Evolutionary conservation across 2,888 invertebrate species (phyloP).

Genomic region (Drosophila peninsularis): DNA sequence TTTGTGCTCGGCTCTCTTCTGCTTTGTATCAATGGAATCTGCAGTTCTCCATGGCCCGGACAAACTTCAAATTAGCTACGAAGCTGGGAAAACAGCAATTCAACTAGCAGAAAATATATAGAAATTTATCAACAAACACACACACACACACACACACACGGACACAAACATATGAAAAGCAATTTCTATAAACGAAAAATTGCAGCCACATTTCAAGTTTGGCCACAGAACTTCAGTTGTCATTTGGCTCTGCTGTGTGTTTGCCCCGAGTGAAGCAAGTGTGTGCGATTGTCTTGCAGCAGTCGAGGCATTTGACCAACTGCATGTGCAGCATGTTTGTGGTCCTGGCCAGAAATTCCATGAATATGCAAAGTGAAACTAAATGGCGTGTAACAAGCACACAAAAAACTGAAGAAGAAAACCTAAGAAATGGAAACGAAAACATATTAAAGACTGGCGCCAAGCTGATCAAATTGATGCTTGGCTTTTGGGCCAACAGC

Average conservation of each 20-base stretch:
- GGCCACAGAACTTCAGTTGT: slow-evolving; percentile 52
- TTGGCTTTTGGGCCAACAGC: slow-evolving; percentile 65
- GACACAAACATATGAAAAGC: slow-evolving; percentile 43
- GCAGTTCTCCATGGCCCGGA: slow-evolving; percentile 27
- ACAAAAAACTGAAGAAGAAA: slow-evolving; percentile 21
- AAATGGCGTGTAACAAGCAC: slow-evolving; percentile 73
- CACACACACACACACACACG: slow-evolving; percentile 11
- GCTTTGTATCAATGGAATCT: slow-evolving; percentile 17
- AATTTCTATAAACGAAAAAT: slow-evolving; percentile 63
- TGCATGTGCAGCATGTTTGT: slow-evolving; percentile 42
- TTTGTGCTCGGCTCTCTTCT: neutral
- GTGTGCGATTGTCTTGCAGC: slow-evolving; percentile 31
- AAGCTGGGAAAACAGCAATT: slow-evolving; percentile 43
- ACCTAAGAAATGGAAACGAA: slow-evolving; percentile 35
- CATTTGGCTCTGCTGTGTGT: slow-evolving; percentile 32
- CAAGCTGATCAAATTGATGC: slow-evolving; percentile 78
- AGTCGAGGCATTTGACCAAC: slow-evolving; percentile 41
- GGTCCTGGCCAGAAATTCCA: slow-evolving; percentile 46
- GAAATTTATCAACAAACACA: slow-evolving; percentile 40
- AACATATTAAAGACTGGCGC: slow-evolving; percentile 74
- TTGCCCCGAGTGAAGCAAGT: slow-evolving; percentile 16
- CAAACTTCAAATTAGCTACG: slow-evolving; percentile 69
- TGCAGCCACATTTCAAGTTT: slow-evolving; percentile 57
- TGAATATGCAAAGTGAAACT: slow-evolving; percentile 71
- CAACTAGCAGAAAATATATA: slow-evolving; percentile 36